A percentile compares a stretch with the other conserved stretches of the same genome.
Conservation (phyloP, 2,113 vertebrate genomes). For the Geococcyx californianus region DNA sequence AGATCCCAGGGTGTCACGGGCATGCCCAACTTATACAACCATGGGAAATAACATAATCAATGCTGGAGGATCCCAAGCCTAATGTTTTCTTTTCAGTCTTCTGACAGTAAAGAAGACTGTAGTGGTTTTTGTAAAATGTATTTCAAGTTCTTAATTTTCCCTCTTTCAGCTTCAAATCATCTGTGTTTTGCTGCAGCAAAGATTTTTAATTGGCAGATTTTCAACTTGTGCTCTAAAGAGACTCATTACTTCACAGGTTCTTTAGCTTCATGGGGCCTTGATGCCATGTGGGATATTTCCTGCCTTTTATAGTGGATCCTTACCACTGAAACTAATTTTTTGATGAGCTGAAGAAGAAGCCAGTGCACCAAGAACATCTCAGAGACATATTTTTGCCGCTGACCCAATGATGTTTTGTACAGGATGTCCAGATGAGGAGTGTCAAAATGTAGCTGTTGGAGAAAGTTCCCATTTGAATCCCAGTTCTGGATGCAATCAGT, state of each 20-base stretch:
- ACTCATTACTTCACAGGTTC: constrained; percentile 50
- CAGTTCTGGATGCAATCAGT: not conserved
- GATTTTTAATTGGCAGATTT: constrained; percentile 43
- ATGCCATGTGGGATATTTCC: not conserved
- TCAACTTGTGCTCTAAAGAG: constrained; percentile 28
- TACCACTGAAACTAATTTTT: constrained; percentile 23
- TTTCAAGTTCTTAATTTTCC: not conserved
- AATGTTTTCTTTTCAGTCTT: not conserved
- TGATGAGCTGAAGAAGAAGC: not conserved
- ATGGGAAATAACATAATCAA: not conserved
- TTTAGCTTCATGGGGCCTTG: constrained; percentile 1
- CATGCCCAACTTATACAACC: not conserved
- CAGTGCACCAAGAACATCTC: not conserved
- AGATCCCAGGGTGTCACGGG: fast-evolving
- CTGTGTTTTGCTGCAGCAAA: constrained; percentile 32
- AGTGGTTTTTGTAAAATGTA: not conserved
- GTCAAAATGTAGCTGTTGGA: not conserved
- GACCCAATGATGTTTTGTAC: not conserved
- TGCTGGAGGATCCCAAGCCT: not conserved
- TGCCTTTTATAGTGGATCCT: constrained; percentile 17
- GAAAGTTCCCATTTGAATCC: not conserved
- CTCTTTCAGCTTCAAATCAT: constrained; percentile 27
- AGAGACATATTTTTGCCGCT: not conserved
- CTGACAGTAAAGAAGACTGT: not conserved
- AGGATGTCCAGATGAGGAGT: not conserved